Evolutionary conservation across 2,113 vertebrate genomes (phyloP).

Genomic region (Protomyctophum bolini): DNA sequence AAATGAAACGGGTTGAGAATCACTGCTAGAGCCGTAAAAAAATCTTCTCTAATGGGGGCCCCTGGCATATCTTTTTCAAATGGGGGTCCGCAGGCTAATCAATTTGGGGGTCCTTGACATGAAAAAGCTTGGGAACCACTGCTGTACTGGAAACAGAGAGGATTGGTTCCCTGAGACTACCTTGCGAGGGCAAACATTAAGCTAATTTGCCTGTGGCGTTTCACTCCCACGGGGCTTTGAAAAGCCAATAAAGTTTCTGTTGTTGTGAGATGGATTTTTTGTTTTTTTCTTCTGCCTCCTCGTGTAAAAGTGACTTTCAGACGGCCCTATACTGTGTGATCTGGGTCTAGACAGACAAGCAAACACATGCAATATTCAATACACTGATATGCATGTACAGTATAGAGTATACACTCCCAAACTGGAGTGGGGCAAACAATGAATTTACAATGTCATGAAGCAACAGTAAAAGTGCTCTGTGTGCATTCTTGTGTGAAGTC

Average conservation of each 20-base stretch:
- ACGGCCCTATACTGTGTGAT: conserved; percentile 34
- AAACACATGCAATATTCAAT: background rate
- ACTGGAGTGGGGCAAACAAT: too few relatives aligned
- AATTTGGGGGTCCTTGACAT: too few relatives aligned
- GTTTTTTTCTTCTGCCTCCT: background rate
- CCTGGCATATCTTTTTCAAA: too few relatives aligned
- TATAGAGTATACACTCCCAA: too few relatives aligned
- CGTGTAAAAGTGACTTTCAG: conserved; percentile 28
- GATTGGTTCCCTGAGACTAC: conserved; percentile 27
- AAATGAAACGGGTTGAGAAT: too few relatives aligned
- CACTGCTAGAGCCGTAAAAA: too few relatives aligned
- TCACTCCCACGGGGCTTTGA: conserved; percentile 22
- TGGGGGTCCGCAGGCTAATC: too few relatives aligned
- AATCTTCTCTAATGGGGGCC: too few relatives aligned
- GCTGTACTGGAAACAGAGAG: conserved; percentile 21
- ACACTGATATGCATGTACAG: background rate
- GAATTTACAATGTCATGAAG: too few relatives aligned
- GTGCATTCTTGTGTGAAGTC: background rate
- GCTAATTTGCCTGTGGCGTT: conserved; percentile 43
- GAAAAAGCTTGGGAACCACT: too few relatives aligned
- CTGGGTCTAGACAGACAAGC: conserved; percentile 17
- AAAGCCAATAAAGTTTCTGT: conserved; percentile 45
- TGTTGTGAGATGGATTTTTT: conserved; percentile 1
- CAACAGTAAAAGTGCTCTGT: background rate
- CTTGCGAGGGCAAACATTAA: conserved; percentile 39